Evolutionary conservation across 2,797 vertebrate genomes (phyloP).

Genomic region (Sylvia borin): DNA sequence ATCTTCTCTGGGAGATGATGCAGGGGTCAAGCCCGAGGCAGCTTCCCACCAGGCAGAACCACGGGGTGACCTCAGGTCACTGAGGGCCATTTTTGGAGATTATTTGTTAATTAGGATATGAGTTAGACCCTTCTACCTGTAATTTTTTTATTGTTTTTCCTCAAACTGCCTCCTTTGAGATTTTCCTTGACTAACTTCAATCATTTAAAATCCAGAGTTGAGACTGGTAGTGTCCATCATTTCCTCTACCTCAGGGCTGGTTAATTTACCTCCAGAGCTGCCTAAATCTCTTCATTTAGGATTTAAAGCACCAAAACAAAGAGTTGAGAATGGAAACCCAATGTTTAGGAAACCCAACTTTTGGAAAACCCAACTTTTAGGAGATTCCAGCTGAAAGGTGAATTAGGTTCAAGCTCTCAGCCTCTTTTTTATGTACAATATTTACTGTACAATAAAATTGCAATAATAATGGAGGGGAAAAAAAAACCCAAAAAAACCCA

Average conservation of each 20-base stretch:
- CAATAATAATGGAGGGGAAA: too few relatives aligned
- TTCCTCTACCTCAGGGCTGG: background rate
- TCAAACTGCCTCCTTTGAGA: background rate
- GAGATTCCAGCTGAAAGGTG: background rate
- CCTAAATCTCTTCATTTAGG: background rate
- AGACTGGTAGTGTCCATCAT: background rate
- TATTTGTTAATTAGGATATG: background rate
- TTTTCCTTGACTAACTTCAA: background rate
- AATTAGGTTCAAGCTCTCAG: too few relatives aligned
- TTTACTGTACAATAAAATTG: too few relatives aligned
- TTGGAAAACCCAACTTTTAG: background rate
- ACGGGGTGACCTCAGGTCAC: background rate
- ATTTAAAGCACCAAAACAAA: background rate
- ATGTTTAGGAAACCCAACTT: background rate
- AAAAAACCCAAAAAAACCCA: too few relatives aligned
- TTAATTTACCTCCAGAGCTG: background rate
- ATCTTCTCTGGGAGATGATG: background rate
- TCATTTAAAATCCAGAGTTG: background rate
- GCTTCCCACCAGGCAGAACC: background rate
- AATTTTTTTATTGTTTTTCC: background rate
- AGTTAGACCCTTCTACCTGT: background rate
- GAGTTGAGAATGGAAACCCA: background rate
- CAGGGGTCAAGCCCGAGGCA: background rate
- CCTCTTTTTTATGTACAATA: too few relatives aligned
- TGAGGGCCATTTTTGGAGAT: background rate